Base-by-base conservation (phyloP, 1,140 invertebrate species). In the Diabrotica undecimpunctata region DNA sequence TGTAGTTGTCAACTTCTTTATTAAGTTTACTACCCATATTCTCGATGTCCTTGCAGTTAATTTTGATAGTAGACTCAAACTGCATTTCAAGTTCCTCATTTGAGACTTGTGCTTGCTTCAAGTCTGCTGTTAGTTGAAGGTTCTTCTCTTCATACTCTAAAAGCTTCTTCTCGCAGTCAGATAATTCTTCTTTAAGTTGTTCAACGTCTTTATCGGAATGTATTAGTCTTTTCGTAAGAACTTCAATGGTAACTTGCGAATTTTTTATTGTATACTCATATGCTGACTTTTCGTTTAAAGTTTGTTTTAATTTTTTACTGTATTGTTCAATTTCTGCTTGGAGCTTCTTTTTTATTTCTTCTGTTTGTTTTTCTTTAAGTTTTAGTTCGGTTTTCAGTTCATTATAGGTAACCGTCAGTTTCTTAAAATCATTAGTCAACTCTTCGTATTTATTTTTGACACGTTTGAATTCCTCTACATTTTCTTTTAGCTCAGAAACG, bases 151-250 rank as follows among this genome's bases (percentile, higher is more conserved):
- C 81, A 62, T 79, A 66, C 0, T 81, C 76, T 0, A 80, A 72
- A 63, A 82, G 78, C 54, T 78, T 77, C 67, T 75, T 58, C 70
- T 82, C 80, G 52, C 79, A 72, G 0, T 74, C 74, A 57, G 78
- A 76, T 37, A 82, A 67, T 70, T 83, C 82, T n/a, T 75, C 70
- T 63, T 82, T 82, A 54, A 81, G 73, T 38, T 81, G 81, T 70
- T 82, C 81, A n/a, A 83, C 82, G 70, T 83, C 82, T 39, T 77
- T 73, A 68, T 83, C 82, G 12, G 81, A 83, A 58, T 81, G 76
- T 66, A 82, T 78, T 2, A 83, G 69, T 14, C 82, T 76, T 57
- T 79, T 81, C 74, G 79, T 82, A 5, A 83, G 70, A 8, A 82
- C 81, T 62, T 83, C 81, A 7, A 83, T 79, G 2, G 81, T 83